Base-by-base conservation (phyloP, 2,113 vertebrate species). In the Chamaea fasciata region DNA sequence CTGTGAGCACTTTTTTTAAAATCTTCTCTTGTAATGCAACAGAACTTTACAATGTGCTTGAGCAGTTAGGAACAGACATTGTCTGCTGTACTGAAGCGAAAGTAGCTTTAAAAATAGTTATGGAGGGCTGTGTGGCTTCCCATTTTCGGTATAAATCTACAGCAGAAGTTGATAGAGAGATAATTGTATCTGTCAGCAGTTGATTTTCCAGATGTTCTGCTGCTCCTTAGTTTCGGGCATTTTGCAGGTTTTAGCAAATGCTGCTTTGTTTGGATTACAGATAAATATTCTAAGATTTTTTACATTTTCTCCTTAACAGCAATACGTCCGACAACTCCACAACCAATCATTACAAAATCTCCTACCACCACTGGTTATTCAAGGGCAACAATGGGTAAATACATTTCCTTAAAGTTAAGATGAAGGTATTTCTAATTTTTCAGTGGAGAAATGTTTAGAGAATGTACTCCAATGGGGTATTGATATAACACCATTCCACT, bases 331-430 rank as follows among this genome's bases (percentile, higher is more conserved):
- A 96, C 96, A 87, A 96, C 94, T 84, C 79, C 91, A 62, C 96
- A 90, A 59, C 87, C 92, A 88, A 8, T 93, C 94, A 42, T 87
- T 86, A 92, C 92, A 94, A 97, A 97, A 92, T 83, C 95, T 86
- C 62, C 95, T 64, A 44, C 92, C 41, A 81, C 92, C n/a, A 92
- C 89, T 83, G 95, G 95, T 53, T 90, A 10, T 42, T 87, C 95
- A 83, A 97, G 94, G 95, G 81, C 97, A 94, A 98, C 97, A 83
- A 79, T 96, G 97, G 97, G 98, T 98, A 98, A 98, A 97, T 94
- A 74, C 79, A 42, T 91, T 97, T 93, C 62, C 74, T 92, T 93
- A 42, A 91, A 17, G 1, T 76, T 90, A 75, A 83, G 83, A 70
- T 39, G 55, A 13, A 80, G 28, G 10, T 73, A 63, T 83, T 79